Evolutionary conservation across 2,797 vertebrate genomes (phyloP).

Genomic region (Chaenodraco wilsoni): DNA sequence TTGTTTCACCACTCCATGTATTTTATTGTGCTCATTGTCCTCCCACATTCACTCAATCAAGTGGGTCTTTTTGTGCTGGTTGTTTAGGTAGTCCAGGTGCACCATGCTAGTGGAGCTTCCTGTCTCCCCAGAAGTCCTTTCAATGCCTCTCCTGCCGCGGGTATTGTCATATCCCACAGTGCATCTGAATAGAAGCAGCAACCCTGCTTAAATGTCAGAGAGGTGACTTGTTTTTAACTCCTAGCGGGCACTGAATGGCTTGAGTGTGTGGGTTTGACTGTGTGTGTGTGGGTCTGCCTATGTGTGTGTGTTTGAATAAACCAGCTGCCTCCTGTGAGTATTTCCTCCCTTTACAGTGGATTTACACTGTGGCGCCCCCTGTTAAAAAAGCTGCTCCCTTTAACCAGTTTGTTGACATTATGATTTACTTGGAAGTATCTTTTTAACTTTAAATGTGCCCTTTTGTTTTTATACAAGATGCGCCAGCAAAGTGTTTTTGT

Average conservation of each 20-base stretch:
- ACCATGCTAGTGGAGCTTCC: slow-evolving; percentile 73
- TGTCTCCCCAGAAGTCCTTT: slow-evolving; percentile 74
- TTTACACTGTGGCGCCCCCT: slow-evolving; percentile 67
- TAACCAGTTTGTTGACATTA: slow-evolving; percentile 18
- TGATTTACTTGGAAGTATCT: slow-evolving; percentile 30
- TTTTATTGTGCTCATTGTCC: slow-evolving; percentile 76
- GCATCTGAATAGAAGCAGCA: slow-evolving; percentile 80
- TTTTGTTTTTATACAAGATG: neutral
- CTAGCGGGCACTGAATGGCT: slow-evolving; percentile 55
- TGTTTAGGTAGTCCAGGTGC: slow-evolving; percentile 81
- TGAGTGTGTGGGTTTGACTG: slow-evolving; percentile 17
- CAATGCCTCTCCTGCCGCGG: slow-evolving; percentile 74
- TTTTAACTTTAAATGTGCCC: slow-evolving; percentile 5
- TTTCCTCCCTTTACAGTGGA: slow-evolving; percentile 46
- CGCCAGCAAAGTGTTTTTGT: neutral
- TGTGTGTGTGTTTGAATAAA: slow-evolving; percentile 47
- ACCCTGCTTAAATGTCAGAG: slow-evolving; percentile 76
- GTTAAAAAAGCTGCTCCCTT: slow-evolving; percentile 54
- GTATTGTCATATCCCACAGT: slow-evolving; percentile 80
- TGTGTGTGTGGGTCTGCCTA: slow-evolving; percentile 13
- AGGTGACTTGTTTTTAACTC: slow-evolving; percentile 83
- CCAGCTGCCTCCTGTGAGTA: slow-evolving; percentile 56
- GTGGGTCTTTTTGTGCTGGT: slow-evolving; percentile 74
- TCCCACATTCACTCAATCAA: slow-evolving; percentile 76
- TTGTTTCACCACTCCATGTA: slow-evolving; percentile 78